Evolutionary conservation across 2,113 vertebrate species (phyloP), one percentile per base, ranked within the genome.

Genomic region (Vulpes ferrilata): DNA sequence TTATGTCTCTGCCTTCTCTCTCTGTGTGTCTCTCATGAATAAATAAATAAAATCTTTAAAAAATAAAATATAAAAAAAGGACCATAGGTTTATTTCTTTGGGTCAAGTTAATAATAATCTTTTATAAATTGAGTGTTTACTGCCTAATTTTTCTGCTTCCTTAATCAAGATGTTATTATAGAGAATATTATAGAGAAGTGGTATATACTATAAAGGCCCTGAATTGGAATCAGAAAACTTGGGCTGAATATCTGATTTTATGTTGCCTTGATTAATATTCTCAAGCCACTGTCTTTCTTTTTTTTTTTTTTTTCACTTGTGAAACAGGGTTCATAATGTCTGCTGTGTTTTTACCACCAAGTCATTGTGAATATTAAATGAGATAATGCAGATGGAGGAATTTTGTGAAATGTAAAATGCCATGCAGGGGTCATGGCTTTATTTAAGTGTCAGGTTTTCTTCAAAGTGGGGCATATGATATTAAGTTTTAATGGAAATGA

Each of bases 401-500:
- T 32, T 35, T 48, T 5, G 48, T 48, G 32, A 93, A 73, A 89
- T 1, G 1, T 67, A 96, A 79, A 83, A 92, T 64, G 53, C 10
- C 27, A 38, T 0, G 19, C 32, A 20, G n/a, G 7, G 22, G 16
- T 80, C 38, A 51, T 67, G 32, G 64, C 16, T 27, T 67, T 73
- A 71, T 67, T 59, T 88, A 86, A 95, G 60, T 38, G 11, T n/a
- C 38, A 93, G 16, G 6, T 62, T 23, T 38, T 59, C 11, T 82
- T 78, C 85, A 73, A 55, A 92, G 69, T 83, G 19, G 74, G 25
- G 30, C 25, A 38, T 10, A 59, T 0, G 0, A 16, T 69, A 83
- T 53, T 19, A 92, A 82, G 19, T 48, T 95, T 92, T 86, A 32
- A 25, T 48, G 90, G 82, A 92, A 91, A 93, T 67, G 48, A 92